Evolutionary conservation across 2,888 invertebrate species (phyloP), one percentile per base, ranked within the genome.

Genomic region (Digitonthophagus gazella): DNA sequence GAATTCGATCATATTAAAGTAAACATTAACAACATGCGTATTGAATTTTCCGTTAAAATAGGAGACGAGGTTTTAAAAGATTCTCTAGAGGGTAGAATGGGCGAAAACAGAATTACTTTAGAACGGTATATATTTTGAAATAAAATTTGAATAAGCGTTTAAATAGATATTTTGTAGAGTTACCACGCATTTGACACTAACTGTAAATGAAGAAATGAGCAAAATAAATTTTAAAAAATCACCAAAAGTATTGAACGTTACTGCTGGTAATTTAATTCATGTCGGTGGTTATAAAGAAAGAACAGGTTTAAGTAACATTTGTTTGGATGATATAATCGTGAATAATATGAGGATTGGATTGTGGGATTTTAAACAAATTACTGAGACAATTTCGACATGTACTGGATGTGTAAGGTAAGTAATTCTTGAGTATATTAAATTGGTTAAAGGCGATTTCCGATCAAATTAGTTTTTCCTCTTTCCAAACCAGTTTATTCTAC

Each of bases 331-430:
- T 73, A 84, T 97, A 0, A 85, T 88, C 72, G 84, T 93, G 8
- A 94, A 97, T 79, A 92, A 91, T 19, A 86, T 88, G 67, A 89
- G 89, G 0, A 83, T 97, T 56, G 97, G 97, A 0, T 85, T 97
- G 6, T 97, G 95, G 95, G 93, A 96, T 83, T 97, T 96, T 80
- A 82, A 87, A 0, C 84, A 86, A 0, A 91, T 90, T 66, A 87
- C 88, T 0, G 86, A 86, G 2, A 84, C 85, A 11, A 16, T 19
- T 6, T 19, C 61, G 15, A 18, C 1, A 1, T 83, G 83, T 68
- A 72, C 70, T 1, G 81, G 80, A 61, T 80, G 79, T 69, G 73
- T 75, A 66, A 78, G 78, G 80, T 80, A 76, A 74, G 69, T 61
- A 14, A 0, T 55, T 64, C 57, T 11, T 57, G 57, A 15, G 57